Base-by-base conservation (phyloP, 2,113 vertebrate genomes). In the Dendropsophus ebraccatus region DNA sequence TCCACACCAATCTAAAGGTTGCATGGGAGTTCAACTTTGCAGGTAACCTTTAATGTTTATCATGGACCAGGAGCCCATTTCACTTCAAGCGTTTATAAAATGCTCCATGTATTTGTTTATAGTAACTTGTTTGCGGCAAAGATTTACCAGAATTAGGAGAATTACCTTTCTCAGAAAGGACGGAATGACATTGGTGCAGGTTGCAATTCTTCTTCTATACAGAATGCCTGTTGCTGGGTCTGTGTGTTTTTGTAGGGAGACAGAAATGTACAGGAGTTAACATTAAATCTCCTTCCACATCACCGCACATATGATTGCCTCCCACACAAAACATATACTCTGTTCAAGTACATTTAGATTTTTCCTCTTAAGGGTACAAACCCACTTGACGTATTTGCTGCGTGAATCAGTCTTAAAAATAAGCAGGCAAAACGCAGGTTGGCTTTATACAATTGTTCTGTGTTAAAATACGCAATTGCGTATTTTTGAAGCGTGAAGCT, bases 111-210 rank as follows among this genome's bases (percentile, higher is more conserved):
- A 9, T 58, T 21, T 23, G 21, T 58, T 23, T 7, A 58, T 7
- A 58, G 21, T 23, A 21, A 58, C 54, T 23, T 58, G 54, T 1
- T 58, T 58, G 2, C 8, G 19, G 54, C 21, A 58, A 58, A 58
- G 17, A 58, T 4, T 41, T 23, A 23, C 23, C 19, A 52, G 2
- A 52, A n/a, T n/a, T 52, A 52, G 2, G 30, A n/a, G 0, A 83
- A 72, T 92, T 92, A 94, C 93, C 92, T 94, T 92, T 79, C 92
- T 92, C 86, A 94, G 90, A 83, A 93, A 91, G 56, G 91, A 91
- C 88, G 94, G 92, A 90, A 94, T 85, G 87, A 94, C 92, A 88
- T 94, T 93, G 88, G 87, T 89, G 91, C 94, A 94, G 1, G 52
- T 81, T 73, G 92, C 92, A 88, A 92, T 92, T 87, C 92, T 93